Percentiles rank a stretch among this genome's conserved stretches.
phyloP scores from a whole-genome alignment of 2,797 vertebrate genomes.

The Helostoma temminkii region DNA sequence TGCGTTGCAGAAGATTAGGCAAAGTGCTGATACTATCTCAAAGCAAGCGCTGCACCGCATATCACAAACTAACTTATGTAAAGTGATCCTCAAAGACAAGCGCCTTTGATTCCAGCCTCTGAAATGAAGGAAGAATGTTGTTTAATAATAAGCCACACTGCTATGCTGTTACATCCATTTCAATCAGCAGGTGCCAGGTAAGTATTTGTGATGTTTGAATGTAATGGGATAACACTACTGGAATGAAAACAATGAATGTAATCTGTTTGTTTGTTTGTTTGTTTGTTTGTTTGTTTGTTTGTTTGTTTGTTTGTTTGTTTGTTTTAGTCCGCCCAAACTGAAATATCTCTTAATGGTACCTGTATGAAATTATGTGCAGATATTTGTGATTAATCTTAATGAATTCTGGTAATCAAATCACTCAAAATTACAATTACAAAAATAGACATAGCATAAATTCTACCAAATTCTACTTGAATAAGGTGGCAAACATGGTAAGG shows the following conservation, averaged over 20 bases:
- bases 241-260: constrained; percentile 8
- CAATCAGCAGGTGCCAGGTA: constrained; percentile 57
- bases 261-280: no score
- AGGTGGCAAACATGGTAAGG: no score
- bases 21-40: constrained; percentile 54
- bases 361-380: neutral
- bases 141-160: constrained; percentile 65
- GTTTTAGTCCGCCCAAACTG: neutral
- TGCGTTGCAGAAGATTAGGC: constrained; percentile 52
- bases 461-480: no score
- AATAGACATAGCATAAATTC: no score
- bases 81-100: constrained; percentile 63
- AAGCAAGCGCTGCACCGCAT: constrained; percentile 8
- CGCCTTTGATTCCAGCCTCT: constrained; percentile 64
- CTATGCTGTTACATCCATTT: constrained; percentile 67
- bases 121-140: constrained; percentile 61
- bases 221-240: constrained; percentile 16
- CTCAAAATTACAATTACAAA: no score
- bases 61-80: constrained; percentile 56
- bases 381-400: neutral
- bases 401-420: no score
- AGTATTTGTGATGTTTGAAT: constrained; percentile 21
- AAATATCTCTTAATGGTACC: neutral
- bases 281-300: no score
- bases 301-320: no score